Base-by-base conservation (phyloP, 1,140 invertebrate species). In the Cecropterus lyciades region DNA sequence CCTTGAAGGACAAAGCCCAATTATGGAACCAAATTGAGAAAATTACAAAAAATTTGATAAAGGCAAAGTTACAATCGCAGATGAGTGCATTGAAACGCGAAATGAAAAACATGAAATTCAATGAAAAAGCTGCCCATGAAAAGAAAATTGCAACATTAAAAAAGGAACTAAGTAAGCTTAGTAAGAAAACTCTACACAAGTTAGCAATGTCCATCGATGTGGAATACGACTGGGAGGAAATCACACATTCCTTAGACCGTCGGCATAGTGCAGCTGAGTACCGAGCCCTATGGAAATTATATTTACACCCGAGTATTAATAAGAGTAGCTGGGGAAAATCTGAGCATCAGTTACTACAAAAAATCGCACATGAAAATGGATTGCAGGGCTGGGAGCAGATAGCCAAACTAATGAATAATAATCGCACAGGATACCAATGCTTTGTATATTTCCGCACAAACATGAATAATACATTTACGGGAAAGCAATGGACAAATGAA, bases 361-460 rank as follows among this genome's bases (percentile, higher is more conserved):
- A 77, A 53, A 80, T 94, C 13, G 94, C 86, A 0, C 78, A 80
- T 51, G 75, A 83, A 17, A 71, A 94, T 67, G 86, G 94, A 0
- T 81, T 74, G 68, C 93, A 95, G 77, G 88, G 96, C 74, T 96
- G 95, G 96, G 93, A 94, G 48, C 43, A 59, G 0, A 95, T 96
- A 70, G 94, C 95, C 0, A 51, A 81, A 42, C 76, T 92, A 72
- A 70, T 96, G 10, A 79, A 82, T 0, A 95, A 92, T 13, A 89
- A 92, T 1, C 89, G 95, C 30, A 94, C 94, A 13, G 94, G 93
- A 7, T 96, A 95, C 77, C 95, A 95, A 70, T 95, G 94, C 73
- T 95, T 95, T 80, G 89, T 95, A 3, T 94, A 95, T 70, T 95
- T 93, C 74, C 93, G 93, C 15, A 94, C 93, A 0, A 92, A 92